phyloP scores from a whole-genome alignment of 2,113 vertebrate genomes.

The Lasiurus borealis region DNA sequence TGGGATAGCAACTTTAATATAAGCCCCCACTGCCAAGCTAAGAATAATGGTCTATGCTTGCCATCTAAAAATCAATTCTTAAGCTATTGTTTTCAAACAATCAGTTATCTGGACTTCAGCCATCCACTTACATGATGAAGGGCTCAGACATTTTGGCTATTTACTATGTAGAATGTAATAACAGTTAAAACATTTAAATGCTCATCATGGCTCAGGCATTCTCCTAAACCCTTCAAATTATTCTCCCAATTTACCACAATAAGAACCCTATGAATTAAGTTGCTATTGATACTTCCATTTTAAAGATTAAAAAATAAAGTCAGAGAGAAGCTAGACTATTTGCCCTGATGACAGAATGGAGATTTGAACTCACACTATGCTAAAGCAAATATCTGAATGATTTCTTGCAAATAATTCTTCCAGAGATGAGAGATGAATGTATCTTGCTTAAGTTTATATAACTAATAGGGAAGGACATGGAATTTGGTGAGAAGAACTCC shows the following conservation, averaged over 20 bases:
- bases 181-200: not conserved
- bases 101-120: not conserved
- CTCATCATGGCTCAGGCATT: not conserved
- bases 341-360: not conserved
- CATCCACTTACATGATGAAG: not conserved
- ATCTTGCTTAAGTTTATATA: not conserved
- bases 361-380: not conserved
- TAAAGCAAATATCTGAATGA: not conserved
- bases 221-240: not conserved
- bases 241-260: not conserved
- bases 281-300: not conserved
- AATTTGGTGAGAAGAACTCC: not conserved
- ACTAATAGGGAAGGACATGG: not conserved
- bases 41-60: slow-evolving; percentile 14
- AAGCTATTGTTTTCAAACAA: not conserved
- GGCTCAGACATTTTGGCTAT: not conserved
- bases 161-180: not conserved
- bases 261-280: not conserved
- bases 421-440: not conserved
- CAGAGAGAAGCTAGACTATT: not conserved
- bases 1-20: not conserved
- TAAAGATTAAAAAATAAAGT: not conserved
- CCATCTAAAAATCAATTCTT: not conserved
- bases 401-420: not conserved
- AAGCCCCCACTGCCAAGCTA: not conserved